Percentiles rank a stretch among this genome's conserved stretches.
Conservation (phyloP, 1,140 invertebrate species). For the Zophobas atratus region DNA sequence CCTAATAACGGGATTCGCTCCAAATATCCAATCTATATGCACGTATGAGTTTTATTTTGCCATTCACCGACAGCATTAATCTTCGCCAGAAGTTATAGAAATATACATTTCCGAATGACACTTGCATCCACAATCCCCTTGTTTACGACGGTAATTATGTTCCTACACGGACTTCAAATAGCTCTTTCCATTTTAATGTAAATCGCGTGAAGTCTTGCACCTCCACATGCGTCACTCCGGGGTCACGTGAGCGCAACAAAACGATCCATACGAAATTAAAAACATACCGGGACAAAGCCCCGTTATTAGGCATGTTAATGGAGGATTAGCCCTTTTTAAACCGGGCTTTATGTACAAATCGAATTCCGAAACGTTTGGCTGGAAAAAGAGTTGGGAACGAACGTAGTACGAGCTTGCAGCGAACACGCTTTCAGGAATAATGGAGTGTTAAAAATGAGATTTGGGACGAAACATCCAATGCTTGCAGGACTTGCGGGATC, state of each 20-base stretch:
- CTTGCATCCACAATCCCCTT: slow-evolving; percentile 25
- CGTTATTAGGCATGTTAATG: background rate
- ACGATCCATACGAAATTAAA: background rate
- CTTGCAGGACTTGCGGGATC: slow-evolving; percentile 31
- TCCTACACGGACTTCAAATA: slow-evolving; percentile 26
- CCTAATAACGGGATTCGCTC: background rate
- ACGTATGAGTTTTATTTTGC: slow-evolving; percentile 1
- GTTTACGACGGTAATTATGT: slow-evolving; percentile 31
- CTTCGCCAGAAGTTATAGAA: slow-evolving; percentile 3
- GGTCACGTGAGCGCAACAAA: background rate
- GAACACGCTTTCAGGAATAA: slow-evolving; percentile 28
- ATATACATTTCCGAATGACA: slow-evolving; percentile 17
- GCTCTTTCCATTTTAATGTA: slow-evolving; percentile 35
- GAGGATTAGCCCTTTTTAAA: slow-evolving; percentile 2
- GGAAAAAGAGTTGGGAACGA: slow-evolving; percentile 2
- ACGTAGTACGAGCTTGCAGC: background rate
- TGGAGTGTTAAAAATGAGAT: slow-evolving; percentile 37
- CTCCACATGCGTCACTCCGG: too few species aligned
- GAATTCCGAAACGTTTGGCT: background rate
- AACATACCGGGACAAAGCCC: background rate
- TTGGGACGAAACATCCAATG: slow-evolving; percentile 17
- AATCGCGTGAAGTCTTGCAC: background rate
- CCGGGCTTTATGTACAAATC: slow-evolving; percentile 4
- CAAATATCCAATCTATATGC: slow-evolving; percentile 32
- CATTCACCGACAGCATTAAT: slow-evolving; percentile 1